Conservation (phyloP, 2,888 invertebrate genomes). For the Polymixis flavicincta region DNA sequence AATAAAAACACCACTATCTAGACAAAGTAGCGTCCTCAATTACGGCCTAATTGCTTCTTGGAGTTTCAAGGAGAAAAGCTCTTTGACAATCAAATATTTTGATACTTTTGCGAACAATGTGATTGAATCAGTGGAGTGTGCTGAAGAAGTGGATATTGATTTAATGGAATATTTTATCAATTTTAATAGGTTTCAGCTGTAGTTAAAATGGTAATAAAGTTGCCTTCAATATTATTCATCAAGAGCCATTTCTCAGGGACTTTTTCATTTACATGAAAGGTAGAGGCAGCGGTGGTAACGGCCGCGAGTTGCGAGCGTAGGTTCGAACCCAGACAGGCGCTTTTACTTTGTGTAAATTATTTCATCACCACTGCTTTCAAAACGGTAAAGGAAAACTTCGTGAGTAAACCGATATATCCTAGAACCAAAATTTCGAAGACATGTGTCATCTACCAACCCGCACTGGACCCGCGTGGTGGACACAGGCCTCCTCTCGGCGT, state of each 20-base stretch:
- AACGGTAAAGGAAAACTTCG: too few relatives aligned
- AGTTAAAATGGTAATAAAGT: neutral
- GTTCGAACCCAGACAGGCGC: too few relatives aligned
- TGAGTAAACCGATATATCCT: neutral
- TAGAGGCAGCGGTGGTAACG: neutral
- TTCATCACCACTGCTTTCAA: too few relatives aligned
- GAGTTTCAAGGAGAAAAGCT: conserved; percentile 27
- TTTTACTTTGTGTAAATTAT: too few relatives aligned
- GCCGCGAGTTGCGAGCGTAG: too few relatives aligned
- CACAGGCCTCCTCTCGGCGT: too few relatives aligned
- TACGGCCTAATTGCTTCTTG: conserved; percentile 41
- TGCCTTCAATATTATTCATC: neutral
- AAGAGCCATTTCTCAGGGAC: neutral
- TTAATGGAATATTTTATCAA: neutral
- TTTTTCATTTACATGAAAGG: conserved; percentile 10
- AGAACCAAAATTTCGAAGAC: neutral
- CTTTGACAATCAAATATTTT: conserved; percentile 24
- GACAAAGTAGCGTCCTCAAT: conserved; percentile 32
- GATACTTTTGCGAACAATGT: conserved; percentile 6
- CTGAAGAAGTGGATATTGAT: conserved; percentile 8
- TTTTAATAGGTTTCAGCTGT: neutral
- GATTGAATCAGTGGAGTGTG: conserved; percentile 2
- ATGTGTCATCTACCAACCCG: neutral
- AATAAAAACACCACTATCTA: conserved; percentile 47
- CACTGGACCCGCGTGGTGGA: neutral